Evolutionary conservation across 2,113 vertebrate genomes (phyloP), one percentile per base, ranked within the genome.

Genomic region (Piaya cayana): DNA sequence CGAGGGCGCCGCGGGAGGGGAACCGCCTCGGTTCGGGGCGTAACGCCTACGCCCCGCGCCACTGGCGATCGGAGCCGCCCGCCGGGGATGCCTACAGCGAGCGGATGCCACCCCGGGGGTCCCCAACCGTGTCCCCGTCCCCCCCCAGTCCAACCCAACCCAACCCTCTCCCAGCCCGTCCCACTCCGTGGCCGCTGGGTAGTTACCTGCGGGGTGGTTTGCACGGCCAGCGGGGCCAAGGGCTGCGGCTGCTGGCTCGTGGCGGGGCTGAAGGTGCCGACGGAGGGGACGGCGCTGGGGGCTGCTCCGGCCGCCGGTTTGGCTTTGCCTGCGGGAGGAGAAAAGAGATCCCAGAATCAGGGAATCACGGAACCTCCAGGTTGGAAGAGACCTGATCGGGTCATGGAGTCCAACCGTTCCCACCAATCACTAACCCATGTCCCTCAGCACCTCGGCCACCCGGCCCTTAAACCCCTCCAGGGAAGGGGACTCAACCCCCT

Each of bases 161-260:
- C 47, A 10, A 26, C 42, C 62, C 49, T 7, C 59, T 12, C 12
- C 45, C 11, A 19, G 43, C 43, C 60, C 25, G 0, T 18, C 45
- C 67, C 63, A 2, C 60, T 43, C 36, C 3, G n/a, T 0, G 21
- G 45, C 67, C 2, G 15, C 6, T 34, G 86, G 86, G 90, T 90
- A 91, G 96, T 98, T 97, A 98, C 98, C 98, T 98, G 98, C 45
- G 98, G 97, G 76, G 97, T 63, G 43, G 97, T 78, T 93, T 98
- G 98, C 14, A 98, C 52, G 36, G 98, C 80, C 95, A 98, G 86
- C 1, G 97, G 95, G 2, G 98, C 93, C 86, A 98, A 36, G 15
- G 97, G 94, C 82, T 93, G 97, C 3, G 97, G 93, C 83, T 96
- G 84, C 95, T 98, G 98, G 92, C 87, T 97, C 45, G 96, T 59